These are phyloP conservation scores for Argynnis bischoffii DNA, from an alignment of 2,888 invertebrate species.

Conservation along the genomic window DNA sequence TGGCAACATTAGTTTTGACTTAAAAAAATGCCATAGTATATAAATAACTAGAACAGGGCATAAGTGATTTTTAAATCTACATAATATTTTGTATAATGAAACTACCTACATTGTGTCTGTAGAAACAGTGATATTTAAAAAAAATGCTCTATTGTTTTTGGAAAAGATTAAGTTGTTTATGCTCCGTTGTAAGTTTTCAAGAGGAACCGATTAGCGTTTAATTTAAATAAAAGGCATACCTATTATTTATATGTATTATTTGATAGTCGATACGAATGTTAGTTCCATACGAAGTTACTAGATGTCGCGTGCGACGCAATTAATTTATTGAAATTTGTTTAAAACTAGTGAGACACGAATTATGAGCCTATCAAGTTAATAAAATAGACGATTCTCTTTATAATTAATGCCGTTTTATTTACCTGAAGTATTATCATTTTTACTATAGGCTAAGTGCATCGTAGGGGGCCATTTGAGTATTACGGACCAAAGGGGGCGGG, in stretches of 20 bases:
- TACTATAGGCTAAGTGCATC: background rate
- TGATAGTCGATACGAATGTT: constrained; percentile 38
- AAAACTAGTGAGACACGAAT: constrained; percentile 68
- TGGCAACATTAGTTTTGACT: constrained; percentile 1
- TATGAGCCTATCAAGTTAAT: constrained; percentile 72
- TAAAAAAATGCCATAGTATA: constrained; percentile 1
- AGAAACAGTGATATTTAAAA: background rate
- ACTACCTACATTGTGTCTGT: constrained; percentile 2
- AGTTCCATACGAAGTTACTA: constrained; percentile 43
- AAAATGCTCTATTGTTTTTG: background rate
- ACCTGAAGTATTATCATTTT: background rate
- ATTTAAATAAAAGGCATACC: constrained; percentile 10
- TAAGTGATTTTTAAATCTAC: constrained; percentile 5
- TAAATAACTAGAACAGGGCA: constrained; percentile 8
- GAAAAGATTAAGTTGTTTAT: background rate
- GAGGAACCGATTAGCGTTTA: constrained; percentile 10
- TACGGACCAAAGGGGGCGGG: too few relatives aligned
- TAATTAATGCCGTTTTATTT: constrained; percentile 51
- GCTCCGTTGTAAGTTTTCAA: background rate
- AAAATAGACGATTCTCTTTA: constrained; percentile 70
- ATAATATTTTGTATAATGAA: constrained; percentile 7
- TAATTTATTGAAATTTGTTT: constrained; percentile 60
- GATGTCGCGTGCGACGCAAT: constrained; percentile 38
- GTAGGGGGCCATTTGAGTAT: too few relatives aligned
- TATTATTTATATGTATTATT: constrained; percentile 27